Evolutionary conservation across 2,888 invertebrate genomes (phyloP).

Genomic region (Pristionchus arcanus): DNA sequence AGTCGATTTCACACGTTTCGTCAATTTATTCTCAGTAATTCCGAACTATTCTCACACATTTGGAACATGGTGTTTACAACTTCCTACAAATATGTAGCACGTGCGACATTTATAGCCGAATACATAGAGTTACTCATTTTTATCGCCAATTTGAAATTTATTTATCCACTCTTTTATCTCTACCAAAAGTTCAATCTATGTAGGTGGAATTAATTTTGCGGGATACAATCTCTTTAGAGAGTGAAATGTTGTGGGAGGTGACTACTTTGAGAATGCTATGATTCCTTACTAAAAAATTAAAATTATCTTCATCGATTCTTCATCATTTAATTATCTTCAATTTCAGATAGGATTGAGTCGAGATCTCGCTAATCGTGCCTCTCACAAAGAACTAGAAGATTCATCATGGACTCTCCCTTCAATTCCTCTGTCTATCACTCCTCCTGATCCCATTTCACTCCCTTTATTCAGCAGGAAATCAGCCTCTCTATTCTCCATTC

Average conservation of each 20-base stretch:
- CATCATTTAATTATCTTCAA: not conserved
- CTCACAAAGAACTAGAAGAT: conserved; percentile 46
- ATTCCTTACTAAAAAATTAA: too few species aligned
- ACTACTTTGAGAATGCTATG: not conserved
- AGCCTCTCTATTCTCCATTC: conserved; percentile 25
- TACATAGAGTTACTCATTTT: not conserved
- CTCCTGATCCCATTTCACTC: not conserved
- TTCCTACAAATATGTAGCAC: not conserved
- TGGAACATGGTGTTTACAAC: not conserved
- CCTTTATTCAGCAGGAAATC: conserved; percentile 34
- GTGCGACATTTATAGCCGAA: not conserved
- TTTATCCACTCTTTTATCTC: not conserved
- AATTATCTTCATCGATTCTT: too few species aligned
- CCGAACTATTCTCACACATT: not conserved
- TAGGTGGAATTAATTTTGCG: not conserved
- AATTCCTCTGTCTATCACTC: conserved; percentile 29
- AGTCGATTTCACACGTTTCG: not conserved
- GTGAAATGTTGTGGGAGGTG: not conserved
- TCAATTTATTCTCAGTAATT: not conserved
- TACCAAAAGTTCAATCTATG: conserved; percentile 1
- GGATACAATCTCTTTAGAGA: not conserved
- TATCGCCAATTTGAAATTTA: not conserved
- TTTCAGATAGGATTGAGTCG: conserved; percentile 64
- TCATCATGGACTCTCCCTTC: conserved; percentile 32
- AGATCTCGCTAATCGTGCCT: conserved; percentile 68